A percentile compares a stretch with the other conserved stretches of the same genome.
phyloP scores from a whole-genome alignment of 2,888 invertebrate species.

The Sisyra nigra region DNA sequence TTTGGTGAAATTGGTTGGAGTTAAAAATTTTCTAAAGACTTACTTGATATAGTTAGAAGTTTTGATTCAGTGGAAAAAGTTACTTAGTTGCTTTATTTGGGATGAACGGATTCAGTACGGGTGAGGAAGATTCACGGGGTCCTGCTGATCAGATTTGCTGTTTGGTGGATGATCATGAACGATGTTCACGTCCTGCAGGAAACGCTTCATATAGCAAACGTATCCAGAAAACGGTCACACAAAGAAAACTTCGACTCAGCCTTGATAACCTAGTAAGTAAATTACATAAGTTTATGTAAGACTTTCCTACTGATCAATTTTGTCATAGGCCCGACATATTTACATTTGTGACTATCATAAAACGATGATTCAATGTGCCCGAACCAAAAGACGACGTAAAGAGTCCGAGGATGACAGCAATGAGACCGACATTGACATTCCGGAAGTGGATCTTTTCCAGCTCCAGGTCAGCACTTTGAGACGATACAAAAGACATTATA shows the following conservation, averaged over 20 bases:
- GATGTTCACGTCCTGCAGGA: slow-evolving; percentile 76
- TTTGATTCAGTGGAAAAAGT: neutral
- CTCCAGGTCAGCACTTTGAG: slow-evolving; percentile 87
- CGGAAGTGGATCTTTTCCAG: slow-evolving; percentile 87
- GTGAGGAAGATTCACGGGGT: slow-evolving; percentile 79
- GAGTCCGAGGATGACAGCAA: slow-evolving; percentile 92
- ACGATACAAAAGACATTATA: slow-evolving; percentile 85
- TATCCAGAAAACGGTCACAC: slow-evolving; percentile 89
- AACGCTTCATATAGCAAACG: slow-evolving; percentile 95
- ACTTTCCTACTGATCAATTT: slow-evolving; percentile 7
- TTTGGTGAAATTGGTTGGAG: no score
- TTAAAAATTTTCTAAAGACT: no score
- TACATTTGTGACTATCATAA: slow-evolving; percentile 97
- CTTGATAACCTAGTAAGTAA: slow-evolving; percentile 58
- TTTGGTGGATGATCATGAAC: slow-evolving; percentile 73
- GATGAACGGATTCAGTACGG: slow-evolving; percentile 84
- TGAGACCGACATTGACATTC: slow-evolving; percentile 80
- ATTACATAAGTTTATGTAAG: slow-evolving; percentile 3
- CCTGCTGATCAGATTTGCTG: slow-evolving; percentile 85
- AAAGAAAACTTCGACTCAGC: slow-evolving; percentile 74
- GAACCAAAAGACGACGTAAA: slow-evolving; percentile 78
- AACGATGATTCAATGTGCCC: slow-evolving; percentile 87
- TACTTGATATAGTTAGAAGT: no score
- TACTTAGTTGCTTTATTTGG: neutral
- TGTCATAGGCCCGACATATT: slow-evolving; percentile 68